phyloP scores from a whole-genome alignment of 2,113 vertebrate species.

The Calyptomena viridis region DNA sequence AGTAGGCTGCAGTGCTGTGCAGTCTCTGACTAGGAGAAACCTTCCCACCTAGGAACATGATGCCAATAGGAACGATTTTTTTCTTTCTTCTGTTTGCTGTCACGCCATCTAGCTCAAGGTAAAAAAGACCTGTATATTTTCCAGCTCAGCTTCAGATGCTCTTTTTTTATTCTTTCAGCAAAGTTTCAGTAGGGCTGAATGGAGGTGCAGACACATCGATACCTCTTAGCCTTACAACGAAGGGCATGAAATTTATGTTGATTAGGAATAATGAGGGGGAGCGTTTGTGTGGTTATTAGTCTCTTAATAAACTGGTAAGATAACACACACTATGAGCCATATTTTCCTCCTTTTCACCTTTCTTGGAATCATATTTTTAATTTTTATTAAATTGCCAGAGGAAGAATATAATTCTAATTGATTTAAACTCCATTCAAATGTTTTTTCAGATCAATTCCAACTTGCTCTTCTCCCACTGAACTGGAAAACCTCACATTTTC shows the following conservation, averaged over 20 bases:
- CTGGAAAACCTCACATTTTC: slow-evolving; percentile 1
- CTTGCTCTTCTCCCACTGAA: not conserved
- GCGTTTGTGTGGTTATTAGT: not conserved
- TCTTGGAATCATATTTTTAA: not conserved
- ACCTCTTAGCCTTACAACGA: not conserved
- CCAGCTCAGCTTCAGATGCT: not conserved
- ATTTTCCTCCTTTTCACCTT: not conserved
- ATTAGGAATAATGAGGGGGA: not conserved
- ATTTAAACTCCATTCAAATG: not conserved
- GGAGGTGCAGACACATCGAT: not conserved
- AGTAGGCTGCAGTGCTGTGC: not conserved
- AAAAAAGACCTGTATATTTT: not conserved
- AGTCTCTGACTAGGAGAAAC: not conserved
- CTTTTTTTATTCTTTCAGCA: not conserved
- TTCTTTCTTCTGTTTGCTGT: not conserved
- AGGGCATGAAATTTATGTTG: not conserved
- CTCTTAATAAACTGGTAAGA: not conserved
- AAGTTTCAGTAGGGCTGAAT: not conserved
- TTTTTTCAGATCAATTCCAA: not conserved
- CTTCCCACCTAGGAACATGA: not conserved
- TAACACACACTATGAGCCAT: not conserved
- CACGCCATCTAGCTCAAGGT: not conserved
- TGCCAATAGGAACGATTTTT: not conserved
- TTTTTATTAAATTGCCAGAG: not conserved
- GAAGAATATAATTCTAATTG: not conserved